Evolutionary conservation across 2,113 vertebrate species (phyloP), one percentile per base, ranked within the genome.

Genomic region (Cromileptes altivelis): DNA sequence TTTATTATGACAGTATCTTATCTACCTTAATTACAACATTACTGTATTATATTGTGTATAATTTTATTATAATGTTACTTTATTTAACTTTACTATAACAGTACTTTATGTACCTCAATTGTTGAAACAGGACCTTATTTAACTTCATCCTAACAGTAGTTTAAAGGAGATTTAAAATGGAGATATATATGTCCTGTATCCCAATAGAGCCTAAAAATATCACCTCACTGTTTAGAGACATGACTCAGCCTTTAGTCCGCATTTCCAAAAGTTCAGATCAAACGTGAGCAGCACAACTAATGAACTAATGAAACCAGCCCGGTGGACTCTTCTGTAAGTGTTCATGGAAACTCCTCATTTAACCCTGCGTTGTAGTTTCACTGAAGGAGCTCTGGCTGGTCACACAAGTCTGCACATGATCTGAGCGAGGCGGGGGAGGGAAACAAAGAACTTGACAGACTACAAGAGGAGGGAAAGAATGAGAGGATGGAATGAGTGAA

Each of bases 341-440:
- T 49, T 21, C 23, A 14, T 58, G 17, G 25, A 11, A 18, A 33
- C 6, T 18, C 4, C 7, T 13, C 17, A 45, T 56, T 47, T 10
- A 69, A 23, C 33, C 33, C 33, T 37, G 33, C 6, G 12, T 47
- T 40, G 23, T 27, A 8, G 37, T 72, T 50, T 40, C 4, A 68
- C 5, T 65, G 63, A 81, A 81, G 33, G 52, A 82, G 52, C n/a
- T 60, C 49, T 13, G 70, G 30, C 2, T 27, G 17, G 30, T 58
- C 19, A 50, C 12, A 33, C 75, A 80, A 71, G 88, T 71, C 80
- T 65, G 50, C n/a, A 83, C 88, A 88, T 17, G 71, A 77, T 18
- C 13, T 27, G 23, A 25, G 33, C n/a, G 33, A 19, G 4, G 53
- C 3, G 23, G 56, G 53, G 33, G n/a, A 10, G 42, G 45, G 23